Evolutionary conservation across 2,113 vertebrate species (phyloP).

Genomic region (Zosterops lateralis): DNA sequence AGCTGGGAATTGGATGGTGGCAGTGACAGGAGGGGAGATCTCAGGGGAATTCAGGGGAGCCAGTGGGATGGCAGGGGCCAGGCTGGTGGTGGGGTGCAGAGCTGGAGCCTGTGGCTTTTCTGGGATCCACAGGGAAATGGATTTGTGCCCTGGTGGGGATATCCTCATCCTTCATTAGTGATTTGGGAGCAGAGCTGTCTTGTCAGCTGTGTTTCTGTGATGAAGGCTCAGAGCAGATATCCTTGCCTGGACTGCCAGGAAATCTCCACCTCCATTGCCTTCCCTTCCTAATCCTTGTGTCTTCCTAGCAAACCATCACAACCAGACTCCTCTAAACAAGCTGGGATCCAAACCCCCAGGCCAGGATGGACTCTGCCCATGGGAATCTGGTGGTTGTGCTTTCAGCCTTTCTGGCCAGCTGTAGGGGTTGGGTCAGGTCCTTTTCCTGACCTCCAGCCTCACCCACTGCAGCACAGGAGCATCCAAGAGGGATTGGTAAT

Average conservation of each 20-base stretch:
- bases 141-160: neutral
- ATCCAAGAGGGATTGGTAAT: fast-evolving
- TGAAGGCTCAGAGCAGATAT: fast-evolving
- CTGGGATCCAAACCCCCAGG: neutral
- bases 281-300: neutral
- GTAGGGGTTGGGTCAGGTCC: fast-evolving
- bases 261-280: neutral
- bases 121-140: neutral
- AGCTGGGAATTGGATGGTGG: neutral
- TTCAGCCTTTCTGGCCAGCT: neutral
- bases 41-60: neutral
- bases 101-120: no score
- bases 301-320: fast-evolving
- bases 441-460: neutral
- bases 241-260: neutral
- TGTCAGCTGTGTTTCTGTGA: neutral
- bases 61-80: fast-evolving
- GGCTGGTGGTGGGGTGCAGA: neutral
- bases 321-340: neutral
- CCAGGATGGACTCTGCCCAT: fast-evolving
- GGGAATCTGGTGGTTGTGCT: neutral
- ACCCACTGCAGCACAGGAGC: neutral
- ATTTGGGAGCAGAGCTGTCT: neutral
- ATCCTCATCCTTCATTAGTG: fast-evolving
- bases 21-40: neutral